These are phyloP conservation scores for Limenitis arthemis DNA, from an alignment of 2,888 invertebrate genomes.

Conservation along the genomic window DNA sequence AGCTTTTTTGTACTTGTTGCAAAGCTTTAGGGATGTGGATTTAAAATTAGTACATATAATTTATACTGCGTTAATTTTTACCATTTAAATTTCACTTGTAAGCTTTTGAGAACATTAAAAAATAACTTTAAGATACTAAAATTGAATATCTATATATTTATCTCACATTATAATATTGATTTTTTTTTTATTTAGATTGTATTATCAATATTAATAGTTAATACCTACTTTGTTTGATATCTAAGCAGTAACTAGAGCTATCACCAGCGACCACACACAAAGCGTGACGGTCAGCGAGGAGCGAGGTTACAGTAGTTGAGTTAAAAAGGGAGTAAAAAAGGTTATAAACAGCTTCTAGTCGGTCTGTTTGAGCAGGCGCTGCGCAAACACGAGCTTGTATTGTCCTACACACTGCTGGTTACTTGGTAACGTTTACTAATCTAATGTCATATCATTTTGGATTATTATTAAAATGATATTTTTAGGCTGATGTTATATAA, in stretches of 20 bases:
- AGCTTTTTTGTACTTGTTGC: not conserved
- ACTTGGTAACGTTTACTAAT: slow-evolving; percentile 3
- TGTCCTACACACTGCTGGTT: slow-evolving; percentile 8
- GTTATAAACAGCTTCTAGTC: slow-evolving; percentile 20
- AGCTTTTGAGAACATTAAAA: too few relatives aligned
- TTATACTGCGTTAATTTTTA: too few relatives aligned
- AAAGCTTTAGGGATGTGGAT: not conserved
- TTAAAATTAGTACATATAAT: too few relatives aligned
- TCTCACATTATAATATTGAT: too few relatives aligned
- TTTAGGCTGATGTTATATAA: too few relatives aligned
- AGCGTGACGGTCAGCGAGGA: slow-evolving; percentile 15
- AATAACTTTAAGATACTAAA: too few relatives aligned
- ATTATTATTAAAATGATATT: not conserved
- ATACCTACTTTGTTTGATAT: too few relatives aligned
- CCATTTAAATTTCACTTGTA: too few relatives aligned
- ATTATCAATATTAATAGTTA: too few relatives aligned
- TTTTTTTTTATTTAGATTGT: too few relatives aligned
- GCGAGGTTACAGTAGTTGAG: not conserved
- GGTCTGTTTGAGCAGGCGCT: slow-evolving; percentile 22
- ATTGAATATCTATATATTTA: too few relatives aligned
- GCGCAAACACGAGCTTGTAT: slow-evolving; percentile 16
- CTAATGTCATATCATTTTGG: not conserved
- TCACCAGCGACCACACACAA: slow-evolving; percentile 19
- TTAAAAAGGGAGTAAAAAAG: slow-evolving; percentile 14
- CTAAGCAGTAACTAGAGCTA: not conserved